Evolutionary conservation across 2,888 invertebrate genomes (phyloP), one percentile per base, ranked within the genome.

Genomic region (Dioctria linearis): DNA sequence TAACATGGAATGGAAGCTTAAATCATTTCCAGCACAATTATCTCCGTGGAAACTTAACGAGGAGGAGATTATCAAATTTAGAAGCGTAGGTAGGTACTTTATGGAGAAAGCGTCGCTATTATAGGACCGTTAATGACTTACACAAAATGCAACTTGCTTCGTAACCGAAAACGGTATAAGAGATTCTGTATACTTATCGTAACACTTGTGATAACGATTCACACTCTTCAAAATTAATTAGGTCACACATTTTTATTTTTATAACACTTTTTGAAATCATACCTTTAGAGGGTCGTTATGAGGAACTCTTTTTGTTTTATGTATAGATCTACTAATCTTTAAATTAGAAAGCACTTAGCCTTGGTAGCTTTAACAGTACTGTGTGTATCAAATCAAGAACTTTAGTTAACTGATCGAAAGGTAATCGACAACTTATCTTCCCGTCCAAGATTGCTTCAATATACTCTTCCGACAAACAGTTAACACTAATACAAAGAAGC

Each of bases 341-440:
- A 8, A 67, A 46, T 51, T 11, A 49, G 51, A 69, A 51, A 69
- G 8, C 49, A 69, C 69, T 46, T 49, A 9, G 51, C 51, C 4
- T 54, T 8, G 4, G 4, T 4, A 54, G 11, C 11, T 11, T 4
- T 4, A n/a, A n/a, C 51, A 37, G 51, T 8, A 63, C 76, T 76
- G 63, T 40, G 37, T 73, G 37, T 59, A 57, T n/a, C 13, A 46
- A 61, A 57, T 39, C n/a, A 9, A 13, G 42, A 78, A 51, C 61
- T 25, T 46, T 49, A 79, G 67, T 79, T 79, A 79, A 79, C 79
- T 67, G 67, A 25, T 67, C 79, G 42, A 79, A 57, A 57, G 79
- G 37, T 59, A 79, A 69, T 67, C 79, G 57, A n/a, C 43, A 59
- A 79, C 79, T 79, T 79, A 59, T 69, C 69, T 46, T 67, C 67